Percentiles rank a stretch among this genome's conserved stretches.
Evolutionary conservation across 2,113 vertebrate species (phyloP).

Genomic region (Rana temporaria): DNA sequence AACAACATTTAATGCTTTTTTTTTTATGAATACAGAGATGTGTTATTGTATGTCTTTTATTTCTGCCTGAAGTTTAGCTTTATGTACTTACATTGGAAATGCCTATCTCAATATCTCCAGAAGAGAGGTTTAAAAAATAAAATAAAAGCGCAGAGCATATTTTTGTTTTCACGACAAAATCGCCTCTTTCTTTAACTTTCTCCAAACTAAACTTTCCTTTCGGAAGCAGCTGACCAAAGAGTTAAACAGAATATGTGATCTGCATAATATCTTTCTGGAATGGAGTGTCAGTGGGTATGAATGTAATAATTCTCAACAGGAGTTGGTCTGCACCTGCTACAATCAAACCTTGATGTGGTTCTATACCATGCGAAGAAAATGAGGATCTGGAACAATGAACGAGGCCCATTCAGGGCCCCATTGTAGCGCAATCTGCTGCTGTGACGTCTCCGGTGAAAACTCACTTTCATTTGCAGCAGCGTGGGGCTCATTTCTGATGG

Average conservation of each 20-base stretch:
- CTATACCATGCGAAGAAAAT: constrained; percentile 31
- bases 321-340: constrained; percentile 9
- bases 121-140: too few relatives aligned
- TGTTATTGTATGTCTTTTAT: too few relatives aligned
- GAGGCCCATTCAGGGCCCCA: constrained; percentile 8
- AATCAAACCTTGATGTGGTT: constrained; percentile 1
- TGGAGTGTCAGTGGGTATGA: not conserved
- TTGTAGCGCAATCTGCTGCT: constrained; percentile 31
- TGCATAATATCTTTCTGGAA: constrained; percentile 10
- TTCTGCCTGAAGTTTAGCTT: too few relatives aligned
- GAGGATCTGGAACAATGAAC: constrained; percentile 26
- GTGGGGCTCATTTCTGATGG: constrained; percentile 42
- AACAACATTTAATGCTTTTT: too few relatives aligned
- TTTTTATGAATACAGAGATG: too few relatives aligned
- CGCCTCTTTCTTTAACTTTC: too few relatives aligned
- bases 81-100: too few relatives aligned
- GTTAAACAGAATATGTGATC: constrained; percentile 5
- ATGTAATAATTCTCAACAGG: constrained; percentile 18
- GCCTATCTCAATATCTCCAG: too few relatives aligned
- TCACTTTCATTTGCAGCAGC: constrained; percentile 38
- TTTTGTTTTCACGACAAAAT: too few relatives aligned
- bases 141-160: too few relatives aligned
- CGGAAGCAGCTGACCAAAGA: not conserved
- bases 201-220: too few relatives aligned
- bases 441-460: constrained; percentile 35